phyloP scores from a whole-genome alignment of 2,888 invertebrate species.

The Odontocerum albicorne region DNA sequence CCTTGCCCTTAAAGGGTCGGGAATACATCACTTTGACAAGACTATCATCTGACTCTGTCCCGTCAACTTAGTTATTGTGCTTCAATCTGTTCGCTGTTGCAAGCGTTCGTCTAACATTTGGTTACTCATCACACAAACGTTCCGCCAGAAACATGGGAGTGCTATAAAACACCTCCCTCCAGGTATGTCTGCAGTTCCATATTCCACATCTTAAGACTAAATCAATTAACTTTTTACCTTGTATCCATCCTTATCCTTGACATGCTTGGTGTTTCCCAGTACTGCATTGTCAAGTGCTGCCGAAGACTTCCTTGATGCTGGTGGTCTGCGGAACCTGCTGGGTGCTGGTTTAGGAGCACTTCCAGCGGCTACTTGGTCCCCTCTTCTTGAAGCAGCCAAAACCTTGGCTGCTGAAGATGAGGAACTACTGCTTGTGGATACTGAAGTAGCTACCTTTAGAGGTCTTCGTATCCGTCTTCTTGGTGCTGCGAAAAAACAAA shows the following conservation, averaged over 20 bases:
- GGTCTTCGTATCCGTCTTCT: constrained; percentile 70
- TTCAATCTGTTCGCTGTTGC: too few species aligned
- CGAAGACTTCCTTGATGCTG: constrained; percentile 60
- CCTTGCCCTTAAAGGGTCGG: too few species aligned
- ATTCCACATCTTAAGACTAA: too few species aligned
- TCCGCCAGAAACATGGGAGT: too few species aligned
- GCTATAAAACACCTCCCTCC: too few species aligned
- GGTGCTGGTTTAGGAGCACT: constrained; percentile 67
- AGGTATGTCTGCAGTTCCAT: too few species aligned
- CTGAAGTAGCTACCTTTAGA: constrained; percentile 60
- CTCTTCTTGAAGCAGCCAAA: constrained; percentile 27
- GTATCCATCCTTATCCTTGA: constrained; percentile 71
- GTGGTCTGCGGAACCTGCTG: constrained; percentile 64
- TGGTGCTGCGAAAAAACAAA: constrained; percentile 52
- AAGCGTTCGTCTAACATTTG: too few species aligned
- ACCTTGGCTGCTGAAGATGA: constrained; percentile 6
- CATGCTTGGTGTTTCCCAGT: constrained; percentile 55
- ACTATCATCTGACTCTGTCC: too few species aligned
- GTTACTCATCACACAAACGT: too few species aligned
- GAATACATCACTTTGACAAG: too few species aligned
- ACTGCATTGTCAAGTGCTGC: constrained; percentile 59
- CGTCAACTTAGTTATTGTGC: too few species aligned
- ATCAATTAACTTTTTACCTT: constrained; percentile 53
- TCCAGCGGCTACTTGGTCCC: constrained; percentile 53
- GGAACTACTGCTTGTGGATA: constrained; percentile 44